phyloP scores from a whole-genome alignment of 2,888 invertebrate genomes.

The Allacma fusca region DNA sequence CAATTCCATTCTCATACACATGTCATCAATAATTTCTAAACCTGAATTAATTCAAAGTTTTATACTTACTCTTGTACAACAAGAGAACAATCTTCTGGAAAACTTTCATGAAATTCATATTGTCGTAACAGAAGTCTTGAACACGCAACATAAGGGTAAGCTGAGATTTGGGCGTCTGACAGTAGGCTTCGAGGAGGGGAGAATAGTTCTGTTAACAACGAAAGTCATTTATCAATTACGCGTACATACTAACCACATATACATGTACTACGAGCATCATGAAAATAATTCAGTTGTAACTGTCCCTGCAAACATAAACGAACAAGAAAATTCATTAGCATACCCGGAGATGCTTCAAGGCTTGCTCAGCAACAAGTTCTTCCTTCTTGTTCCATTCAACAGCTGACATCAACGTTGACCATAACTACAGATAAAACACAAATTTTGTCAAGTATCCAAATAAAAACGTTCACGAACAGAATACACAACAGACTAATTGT shows the following conservation, averaged over 20 bases:
- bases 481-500: too few species aligned
- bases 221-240: not conserved
- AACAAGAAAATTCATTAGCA: not conserved
- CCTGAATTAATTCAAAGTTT: too few species aligned
- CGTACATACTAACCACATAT: not conserved
- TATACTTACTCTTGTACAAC: constrained; percentile 86
- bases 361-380: constrained; percentile 94
- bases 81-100: constrained; percentile 97
- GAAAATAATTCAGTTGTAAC: constrained; percentile 4
- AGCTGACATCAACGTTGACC: constrained; percentile 93
- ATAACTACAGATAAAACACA: constrained; percentile 71
- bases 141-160: constrained; percentile 88
- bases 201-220: constrained; percentile 71
- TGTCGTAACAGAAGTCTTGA: constrained; percentile 98
- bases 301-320: not conserved
- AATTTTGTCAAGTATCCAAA: not conserved
- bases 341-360: constrained; percentile 82
- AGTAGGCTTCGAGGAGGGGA: constrained; percentile 84
- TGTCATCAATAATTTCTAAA: too few species aligned
- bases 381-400: constrained; percentile 99
- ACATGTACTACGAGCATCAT: not conserved
- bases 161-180: constrained; percentile 85
- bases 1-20: too few species aligned
- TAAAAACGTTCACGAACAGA: too few species aligned
- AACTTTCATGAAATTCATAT: constrained; percentile 98